Conservation (phyloP, 2,888 invertebrate genomes). For the Sericinus montela region DNA sequence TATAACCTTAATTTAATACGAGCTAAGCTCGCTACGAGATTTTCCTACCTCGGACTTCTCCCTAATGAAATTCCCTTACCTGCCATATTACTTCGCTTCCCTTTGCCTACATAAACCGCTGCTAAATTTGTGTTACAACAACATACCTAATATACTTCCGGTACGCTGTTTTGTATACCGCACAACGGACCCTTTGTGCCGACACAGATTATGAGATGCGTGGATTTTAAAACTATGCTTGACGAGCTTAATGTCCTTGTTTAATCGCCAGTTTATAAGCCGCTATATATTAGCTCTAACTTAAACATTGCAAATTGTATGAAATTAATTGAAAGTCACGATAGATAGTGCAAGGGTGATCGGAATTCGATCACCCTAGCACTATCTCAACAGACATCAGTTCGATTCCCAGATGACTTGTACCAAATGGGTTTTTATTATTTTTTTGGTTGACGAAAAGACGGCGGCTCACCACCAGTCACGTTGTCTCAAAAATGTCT, state of each 20-base stretch:
- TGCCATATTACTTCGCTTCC: conserved; percentile 23
- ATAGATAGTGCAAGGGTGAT: too few species aligned
- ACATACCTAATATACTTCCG: conserved; percentile 12
- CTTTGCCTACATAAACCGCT: conserved; percentile 13
- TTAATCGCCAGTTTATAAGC: conserved; percentile 8
- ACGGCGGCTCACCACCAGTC: too few species aligned
- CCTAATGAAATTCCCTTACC: conserved; percentile 39
- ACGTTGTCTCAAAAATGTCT: too few species aligned
- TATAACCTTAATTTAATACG: conserved; percentile 26
- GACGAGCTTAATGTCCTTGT: conserved; percentile 6
- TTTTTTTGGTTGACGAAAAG: too few species aligned
- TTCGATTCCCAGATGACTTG: too few species aligned
- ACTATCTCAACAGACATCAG: too few species aligned
- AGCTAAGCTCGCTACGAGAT: conserved; percentile 25
- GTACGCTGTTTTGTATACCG: conserved; percentile 10
- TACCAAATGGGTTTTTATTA: too few species aligned
- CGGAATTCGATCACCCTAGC: too few species aligned
- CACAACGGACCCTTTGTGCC: conserved; percentile 17
- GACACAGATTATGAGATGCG: conserved; percentile 16
- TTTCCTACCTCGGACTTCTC: conserved; percentile 21
- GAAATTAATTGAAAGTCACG: too few species aligned
- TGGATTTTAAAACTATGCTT: conserved; percentile 16
- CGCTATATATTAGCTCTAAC: too few species aligned
- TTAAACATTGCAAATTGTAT: too few species aligned
- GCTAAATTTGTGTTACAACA: conserved; percentile 12